phyloP scores from a whole-genome alignment of 30 jellyfish, hydroid and myxozoan genomes.

The Euphysa ruthae region DNA sequence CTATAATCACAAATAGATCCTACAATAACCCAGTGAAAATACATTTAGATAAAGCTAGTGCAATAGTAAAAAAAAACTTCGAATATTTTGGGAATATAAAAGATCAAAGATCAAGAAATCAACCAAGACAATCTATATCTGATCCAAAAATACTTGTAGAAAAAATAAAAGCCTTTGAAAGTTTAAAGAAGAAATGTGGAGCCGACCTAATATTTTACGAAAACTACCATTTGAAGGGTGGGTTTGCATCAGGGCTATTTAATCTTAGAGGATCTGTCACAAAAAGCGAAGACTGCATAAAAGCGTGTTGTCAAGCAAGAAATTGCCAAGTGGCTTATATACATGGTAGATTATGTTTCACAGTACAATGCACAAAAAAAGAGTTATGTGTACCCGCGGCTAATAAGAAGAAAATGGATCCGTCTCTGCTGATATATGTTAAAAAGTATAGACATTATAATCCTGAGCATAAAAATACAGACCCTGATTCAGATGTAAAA shows the following conservation, averaged over 20 bases:
- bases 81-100: background rate
- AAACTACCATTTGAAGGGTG: conserved; percentile 51
- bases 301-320: conserved; percentile 48
- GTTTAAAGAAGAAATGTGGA: conserved; percentile 18
- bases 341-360: conserved; percentile 49
- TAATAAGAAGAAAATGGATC: conserved; percentile 13
- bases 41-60: too few relatives aligned
- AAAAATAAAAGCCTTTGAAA: background rate
- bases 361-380: conserved; percentile 44
- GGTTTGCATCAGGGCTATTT: conserved; percentile 65
- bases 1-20: too few relatives aligned
- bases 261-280: conserved; percentile 37
- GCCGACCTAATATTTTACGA: conserved; percentile 30
- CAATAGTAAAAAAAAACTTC: too few relatives aligned
- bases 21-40: too few relatives aligned
- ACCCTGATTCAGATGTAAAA: background rate
- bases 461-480: background rate
- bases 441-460: too few relatives aligned
- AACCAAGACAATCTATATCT: too few relatives aligned
- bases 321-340: conserved; percentile 53
- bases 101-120: background rate
- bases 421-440: conserved; percentile 26
- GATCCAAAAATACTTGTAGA: too few relatives aligned
- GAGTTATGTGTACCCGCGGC: conserved; percentile 53
- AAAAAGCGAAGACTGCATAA: conserved; percentile 38